Base-by-base conservation (phyloP, 2,888 invertebrate species). In the Hydropsyche betteni region DNA sequence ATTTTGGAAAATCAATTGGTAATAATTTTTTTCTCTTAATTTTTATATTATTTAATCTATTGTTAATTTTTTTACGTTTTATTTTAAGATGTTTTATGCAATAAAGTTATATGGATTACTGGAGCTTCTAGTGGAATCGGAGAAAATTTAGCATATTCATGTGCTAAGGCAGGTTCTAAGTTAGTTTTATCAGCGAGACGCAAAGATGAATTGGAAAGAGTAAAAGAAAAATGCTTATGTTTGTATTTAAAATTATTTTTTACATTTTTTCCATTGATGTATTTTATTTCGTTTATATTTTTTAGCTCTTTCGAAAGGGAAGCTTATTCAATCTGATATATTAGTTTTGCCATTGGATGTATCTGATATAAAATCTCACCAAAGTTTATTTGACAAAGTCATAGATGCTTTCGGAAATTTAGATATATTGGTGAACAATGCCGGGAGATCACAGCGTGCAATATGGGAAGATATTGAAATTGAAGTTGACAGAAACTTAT, bases 41-140 rank as follows among this genome's bases (percentile, higher is more conserved):
- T 16, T 55, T 61, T 16, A 7, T 2, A 61, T 61, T 33, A 24
- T 24, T 24, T 24, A 24, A 24, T 24, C 24, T 24, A 24, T 33
- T 33, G 6, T 61, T 61, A 10, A 61, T 61, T 33, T 33, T 3
- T 1, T 16, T 24, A 33, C 24, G 2, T 24, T 24, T 24, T 33
- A 61, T 61, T 61, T 61, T 68, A 77, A 90, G 90, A 85, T 53
- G 82, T 84, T 3, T 83, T 92, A 72, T 84, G 85, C 61, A 91
- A 91, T 0, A 91, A 94, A 83, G 93, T 94, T 4, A 90, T 94
- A 1, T 95, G 95, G 92, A 91, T 95, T 80, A 94, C 93, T 0
- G 95, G 95, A 58, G 93, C 94, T 0, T 94, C 94, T 0, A 93
- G 93, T 85, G 95, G 95, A 12, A 94, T 95, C 78, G 95, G 95